A percentile compares a stretch with the other conserved stretches of the same genome.
These are phyloP conservation scores for Xylocopa sonorina DNA, from an alignment of 1,140 invertebrate species.

Conservation along the genomic window DNA sequence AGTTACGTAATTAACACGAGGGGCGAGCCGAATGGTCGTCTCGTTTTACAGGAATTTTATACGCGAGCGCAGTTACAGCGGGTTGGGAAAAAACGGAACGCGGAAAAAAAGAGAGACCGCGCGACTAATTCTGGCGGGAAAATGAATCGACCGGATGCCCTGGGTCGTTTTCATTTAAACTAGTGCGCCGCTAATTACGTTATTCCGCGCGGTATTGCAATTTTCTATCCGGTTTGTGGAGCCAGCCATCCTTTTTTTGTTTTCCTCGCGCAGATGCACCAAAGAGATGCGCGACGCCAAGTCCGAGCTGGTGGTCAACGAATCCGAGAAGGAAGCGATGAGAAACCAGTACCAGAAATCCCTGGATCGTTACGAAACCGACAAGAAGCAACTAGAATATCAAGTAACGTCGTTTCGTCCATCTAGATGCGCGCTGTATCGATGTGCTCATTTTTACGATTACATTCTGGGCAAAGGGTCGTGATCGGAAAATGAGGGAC, in stretches of 20 bases:
- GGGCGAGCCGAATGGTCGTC: background rate
- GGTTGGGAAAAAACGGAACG: too few species aligned
- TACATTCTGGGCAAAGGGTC: too few species aligned
- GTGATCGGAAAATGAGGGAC: too few species aligned
- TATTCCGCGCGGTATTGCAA: background rate
- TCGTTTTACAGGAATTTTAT: background rate
- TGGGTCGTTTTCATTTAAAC: background rate
- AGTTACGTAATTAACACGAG: background rate
- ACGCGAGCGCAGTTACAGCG: background rate
- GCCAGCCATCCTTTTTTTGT: too few species aligned
- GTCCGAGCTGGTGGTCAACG: constrained; percentile 48
- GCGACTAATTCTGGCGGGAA: background rate
- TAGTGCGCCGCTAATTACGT: background rate
- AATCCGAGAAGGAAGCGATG: constrained; percentile 64
- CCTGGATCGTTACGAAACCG: constrained; percentile 54
- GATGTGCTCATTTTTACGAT: too few species aligned
- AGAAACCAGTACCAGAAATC: constrained; percentile 56
- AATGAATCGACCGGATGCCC: background rate
- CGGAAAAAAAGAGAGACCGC: too few species aligned
- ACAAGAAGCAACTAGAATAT: constrained; percentile 63
- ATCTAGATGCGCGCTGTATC: too few species aligned
- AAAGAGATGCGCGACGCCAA: constrained; percentile 62
- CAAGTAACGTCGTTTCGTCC: constrained; percentile 51
- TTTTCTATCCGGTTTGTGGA: too few species aligned
- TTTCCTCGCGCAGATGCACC: constrained; percentile 65